These are phyloP conservation scores for Ectropis crepuscularia DNA, from an alignment of 2,888 invertebrate genomes.

Conservation along the genomic window DNA sequence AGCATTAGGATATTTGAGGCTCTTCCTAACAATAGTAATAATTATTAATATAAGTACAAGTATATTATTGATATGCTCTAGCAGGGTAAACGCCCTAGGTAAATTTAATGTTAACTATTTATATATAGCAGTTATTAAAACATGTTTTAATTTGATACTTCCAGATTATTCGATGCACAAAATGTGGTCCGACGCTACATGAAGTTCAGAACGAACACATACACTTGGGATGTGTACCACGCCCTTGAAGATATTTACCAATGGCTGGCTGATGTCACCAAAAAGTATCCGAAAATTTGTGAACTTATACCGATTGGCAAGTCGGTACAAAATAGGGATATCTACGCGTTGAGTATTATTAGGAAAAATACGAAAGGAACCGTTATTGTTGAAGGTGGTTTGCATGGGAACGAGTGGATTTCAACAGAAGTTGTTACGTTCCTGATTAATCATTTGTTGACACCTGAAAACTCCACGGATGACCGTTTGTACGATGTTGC, in stretches of 20 bases:
- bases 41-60: too few species aligned
- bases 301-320: conserved; percentile 65
- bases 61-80: too few species aligned
- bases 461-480: conserved; percentile 60
- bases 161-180: conserved; percentile 65
- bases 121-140: too few species aligned
- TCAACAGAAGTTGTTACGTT: conserved; percentile 86
- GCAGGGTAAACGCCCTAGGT: too few species aligned
- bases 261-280: conserved; percentile 81
- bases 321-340: conserved; percentile 73
- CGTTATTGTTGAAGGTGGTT: conserved; percentile 85
- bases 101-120: too few species aligned
- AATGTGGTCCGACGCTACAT: conserved; percentile 44
- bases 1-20: too few species aligned
- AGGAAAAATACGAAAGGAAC: conserved; percentile 57
- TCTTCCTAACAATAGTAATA: too few species aligned
- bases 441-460: conserved; percentile 81
- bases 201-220: conserved; percentile 49
- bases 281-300: conserved; percentile 66
- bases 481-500: conserved; percentile 64
- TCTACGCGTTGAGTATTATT: conserved; percentile 58
- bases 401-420: conserved; percentile 92
- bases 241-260: conserved; percentile 83
- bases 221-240: conserved; percentile 84
- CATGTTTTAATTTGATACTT: conserved; percentile 29